These are phyloP conservation scores for Carduelis carduelis DNA, from an alignment of 2,797 vertebrate species.

Conservation along the genomic window DNA sequence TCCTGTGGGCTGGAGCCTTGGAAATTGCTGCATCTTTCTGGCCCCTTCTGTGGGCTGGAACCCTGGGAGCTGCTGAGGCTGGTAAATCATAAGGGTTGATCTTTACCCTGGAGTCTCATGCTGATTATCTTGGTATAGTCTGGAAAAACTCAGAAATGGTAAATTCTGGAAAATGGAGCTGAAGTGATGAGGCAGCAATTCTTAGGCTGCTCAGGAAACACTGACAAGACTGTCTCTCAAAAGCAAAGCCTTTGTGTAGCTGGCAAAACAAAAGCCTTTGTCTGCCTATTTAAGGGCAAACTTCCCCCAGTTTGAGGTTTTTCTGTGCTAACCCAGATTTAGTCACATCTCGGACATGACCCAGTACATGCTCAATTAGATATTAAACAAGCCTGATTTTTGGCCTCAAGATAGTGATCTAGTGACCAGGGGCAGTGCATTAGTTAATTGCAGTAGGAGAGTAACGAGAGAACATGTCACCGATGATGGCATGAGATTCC, in stretches of 20 bases:
- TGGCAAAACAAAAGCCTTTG: constrained; percentile 32
- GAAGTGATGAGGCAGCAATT: constrained; percentile 15
- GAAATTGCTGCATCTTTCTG: background rate
- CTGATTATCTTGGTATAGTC: background rate
- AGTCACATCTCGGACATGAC: background rate
- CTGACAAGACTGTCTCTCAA: background rate
- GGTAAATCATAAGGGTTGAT: background rate
- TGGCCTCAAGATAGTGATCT: background rate
- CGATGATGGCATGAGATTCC: constrained; percentile 11
- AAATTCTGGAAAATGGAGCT: background rate
- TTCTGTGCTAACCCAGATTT: background rate
- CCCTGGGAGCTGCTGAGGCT: background rate
- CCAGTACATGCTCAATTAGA: background rate
- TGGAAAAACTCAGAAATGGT: background rate
- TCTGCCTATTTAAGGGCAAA: background rate
- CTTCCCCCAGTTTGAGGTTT: background rate
- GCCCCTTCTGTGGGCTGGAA: background rate
- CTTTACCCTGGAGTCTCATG: background rate
- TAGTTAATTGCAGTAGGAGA: constrained; percentile 1
- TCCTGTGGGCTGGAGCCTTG: background rate
- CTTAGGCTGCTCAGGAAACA: background rate
- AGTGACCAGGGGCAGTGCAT: background rate
- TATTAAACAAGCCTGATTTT: background rate
- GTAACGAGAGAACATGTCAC: background rate
- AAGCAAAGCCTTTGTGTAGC: background rate